Percentiles rank a stretch among this genome's conserved stretches.
phyloP scores from a whole-genome alignment of 2,888 invertebrate species.

The Antitype chi region DNA sequence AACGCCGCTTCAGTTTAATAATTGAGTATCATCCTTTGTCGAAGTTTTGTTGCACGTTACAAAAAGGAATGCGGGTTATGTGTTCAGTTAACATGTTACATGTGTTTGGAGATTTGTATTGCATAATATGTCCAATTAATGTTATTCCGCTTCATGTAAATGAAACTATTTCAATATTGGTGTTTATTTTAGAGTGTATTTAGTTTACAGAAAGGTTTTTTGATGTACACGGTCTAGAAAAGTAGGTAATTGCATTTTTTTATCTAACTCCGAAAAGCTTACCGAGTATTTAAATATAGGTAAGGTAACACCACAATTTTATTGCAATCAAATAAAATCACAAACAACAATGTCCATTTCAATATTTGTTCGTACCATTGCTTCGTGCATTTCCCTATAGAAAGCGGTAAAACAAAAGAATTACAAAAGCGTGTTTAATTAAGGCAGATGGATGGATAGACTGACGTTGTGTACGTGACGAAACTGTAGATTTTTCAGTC shows the following conservation, averaged over 20 bases:
- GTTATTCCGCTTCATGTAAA: conserved; percentile 3
- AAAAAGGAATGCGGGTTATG: conserved; percentile 33
- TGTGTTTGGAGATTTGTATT: conserved; percentile 6
- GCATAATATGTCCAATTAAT: not conserved
- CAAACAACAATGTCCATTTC: not conserved
- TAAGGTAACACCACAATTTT: not conserved
- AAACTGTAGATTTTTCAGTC: conserved; percentile 42
- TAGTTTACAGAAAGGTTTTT: not conserved
- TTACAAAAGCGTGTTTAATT: conserved; percentile 52
- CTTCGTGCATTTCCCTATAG: conserved; percentile 27
- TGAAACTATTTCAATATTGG: not conserved
- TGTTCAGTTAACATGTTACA: not conserved
- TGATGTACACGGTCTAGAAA: not conserved
- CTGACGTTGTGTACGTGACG: conserved; percentile 51
- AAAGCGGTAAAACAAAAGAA: conserved; percentile 52
- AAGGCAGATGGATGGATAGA: conserved; percentile 52
- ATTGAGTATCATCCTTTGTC: conserved; percentile 22
- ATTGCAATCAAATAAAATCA: not conserved
- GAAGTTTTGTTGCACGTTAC: conserved; percentile 3
- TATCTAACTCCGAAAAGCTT: too few relatives aligned
- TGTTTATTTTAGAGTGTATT: not conserved
- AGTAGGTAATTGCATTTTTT: not conserved
- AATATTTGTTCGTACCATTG: conserved; percentile 16
- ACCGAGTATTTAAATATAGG: not conserved
- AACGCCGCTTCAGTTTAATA: conserved; percentile 7